These are phyloP conservation scores for Hofmannophila pseudospretella DNA, from an alignment of 2,888 invertebrate genomes.

Conservation along the genomic window DNA sequence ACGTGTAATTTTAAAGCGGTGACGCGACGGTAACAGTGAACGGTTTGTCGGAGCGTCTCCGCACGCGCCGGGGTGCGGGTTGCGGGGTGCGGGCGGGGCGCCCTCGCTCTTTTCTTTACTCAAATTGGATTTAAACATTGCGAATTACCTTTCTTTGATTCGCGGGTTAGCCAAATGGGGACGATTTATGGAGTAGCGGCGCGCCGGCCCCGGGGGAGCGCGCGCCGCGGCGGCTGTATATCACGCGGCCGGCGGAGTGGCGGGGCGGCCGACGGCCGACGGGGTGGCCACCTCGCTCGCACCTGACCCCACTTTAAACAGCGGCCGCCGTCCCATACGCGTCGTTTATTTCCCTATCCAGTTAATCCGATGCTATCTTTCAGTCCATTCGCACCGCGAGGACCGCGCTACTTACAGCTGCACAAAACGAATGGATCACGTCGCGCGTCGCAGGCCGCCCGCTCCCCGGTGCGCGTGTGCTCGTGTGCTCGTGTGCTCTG, in stretches of 20 bases:
- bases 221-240: constrained; percentile 26
- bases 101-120: constrained; percentile 25
- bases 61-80: constrained; percentile 4
- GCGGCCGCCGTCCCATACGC: constrained; percentile 28
- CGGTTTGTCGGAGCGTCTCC: constrained; percentile 13
- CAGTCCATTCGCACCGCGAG: constrained; percentile 28
- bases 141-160: constrained; percentile 72
- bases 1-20: constrained; percentile 1
- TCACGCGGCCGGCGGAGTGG: constrained; percentile 36
- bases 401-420: too few species aligned
- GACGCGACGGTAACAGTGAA: constrained; percentile 20
- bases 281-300: constrained; percentile 19
- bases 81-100: constrained; percentile 17
- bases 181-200: constrained; percentile 63
- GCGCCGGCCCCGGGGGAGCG: constrained; percentile 21
- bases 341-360: constrained; percentile 51
- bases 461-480: too few species aligned
- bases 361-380: constrained; percentile 66
- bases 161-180: constrained; percentile 70
- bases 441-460: too few species aligned
- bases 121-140: constrained; percentile 72
- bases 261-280: constrained; percentile 7
- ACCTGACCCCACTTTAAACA: constrained; percentile 46
- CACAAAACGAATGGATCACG: too few species aligned
- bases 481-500: too few species aligned